phyloP scores from a whole-genome alignment of 92 coral and sea anemone genomes.

The Blastomussa wellsi region DNA sequence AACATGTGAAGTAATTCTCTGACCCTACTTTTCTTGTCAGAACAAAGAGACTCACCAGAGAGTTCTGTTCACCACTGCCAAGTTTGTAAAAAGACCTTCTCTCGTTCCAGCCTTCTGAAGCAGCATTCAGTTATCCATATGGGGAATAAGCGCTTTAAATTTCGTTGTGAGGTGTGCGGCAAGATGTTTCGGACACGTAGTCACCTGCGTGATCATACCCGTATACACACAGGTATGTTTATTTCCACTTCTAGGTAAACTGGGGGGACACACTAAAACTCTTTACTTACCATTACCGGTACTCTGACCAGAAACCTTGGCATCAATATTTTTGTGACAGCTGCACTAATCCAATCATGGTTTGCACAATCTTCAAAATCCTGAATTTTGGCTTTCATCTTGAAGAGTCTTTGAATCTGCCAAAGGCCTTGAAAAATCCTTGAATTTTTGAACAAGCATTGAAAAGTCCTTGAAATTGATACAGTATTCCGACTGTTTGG shows the following conservation, averaged over 20 bases:
- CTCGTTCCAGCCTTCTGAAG: slow-evolving; percentile 90
- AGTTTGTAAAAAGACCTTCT: slow-evolving; percentile 88
- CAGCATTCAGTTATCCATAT: slow-evolving; percentile 97
- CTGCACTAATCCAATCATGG: too few species aligned
- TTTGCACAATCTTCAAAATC: too few species aligned
- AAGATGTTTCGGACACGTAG: slow-evolving; percentile 98
- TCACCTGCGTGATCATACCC: slow-evolving; percentile 94
- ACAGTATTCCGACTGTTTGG: too few species aligned
- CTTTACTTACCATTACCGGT: too few species aligned
- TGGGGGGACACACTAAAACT: not conserved
- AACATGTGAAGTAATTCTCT: not conserved
- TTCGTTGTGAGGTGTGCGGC: slow-evolving; percentile 93
- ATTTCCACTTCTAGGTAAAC: not conserved
- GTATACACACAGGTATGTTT: slow-evolving; percentile 92
- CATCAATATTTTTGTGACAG: too few species aligned
- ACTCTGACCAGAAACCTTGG: too few species aligned
- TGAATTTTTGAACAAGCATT: too few species aligned
- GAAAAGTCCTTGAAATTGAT: too few species aligned
- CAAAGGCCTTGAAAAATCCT: too few species aligned
- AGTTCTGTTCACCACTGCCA: slow-evolving; percentile 66
- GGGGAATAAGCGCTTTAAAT: slow-evolving; percentile 97
- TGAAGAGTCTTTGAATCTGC: too few species aligned
- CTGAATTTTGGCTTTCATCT: too few species aligned
- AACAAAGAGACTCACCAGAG: slow-evolving; percentile 31
- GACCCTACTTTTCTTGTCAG: not conserved